These are phyloP conservation scores for Oedothorax gibbosus DNA, from an alignment of 1,140 invertebrate species.

Conservation along the genomic window DNA sequence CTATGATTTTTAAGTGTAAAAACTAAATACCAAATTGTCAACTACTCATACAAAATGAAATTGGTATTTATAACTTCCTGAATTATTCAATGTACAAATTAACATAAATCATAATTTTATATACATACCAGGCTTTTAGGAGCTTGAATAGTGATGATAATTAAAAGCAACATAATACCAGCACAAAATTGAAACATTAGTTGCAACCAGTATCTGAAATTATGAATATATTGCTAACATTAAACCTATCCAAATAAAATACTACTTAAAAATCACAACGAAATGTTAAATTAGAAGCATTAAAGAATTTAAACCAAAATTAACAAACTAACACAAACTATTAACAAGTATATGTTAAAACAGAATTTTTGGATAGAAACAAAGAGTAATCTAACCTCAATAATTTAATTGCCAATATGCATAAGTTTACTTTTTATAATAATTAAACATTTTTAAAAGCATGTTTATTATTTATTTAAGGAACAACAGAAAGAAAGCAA, in stretches of 20 bases:
- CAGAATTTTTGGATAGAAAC: too few species aligned
- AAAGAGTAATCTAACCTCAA: too few species aligned
- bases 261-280: neutral
- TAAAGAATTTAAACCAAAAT: neutral
- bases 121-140: constrained; percentile 51
- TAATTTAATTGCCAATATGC: too few species aligned
- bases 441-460: neutral
- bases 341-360: too few species aligned
- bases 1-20: too few species aligned
- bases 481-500: too few species aligned
- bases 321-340: neutral
- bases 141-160: constrained; percentile 46
- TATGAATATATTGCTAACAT: neutral
- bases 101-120: neutral
- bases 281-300: neutral
- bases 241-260: neutral
- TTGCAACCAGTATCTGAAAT: constrained; percentile 54
- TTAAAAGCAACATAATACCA: constrained; percentile 34
- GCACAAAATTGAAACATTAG: constrained; percentile 48
- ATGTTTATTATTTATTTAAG: neutral
- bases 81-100: neutral
- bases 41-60: too few species aligned
- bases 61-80: neutral
- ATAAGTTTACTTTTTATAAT: neutral
- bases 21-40: too few species aligned